These are phyloP conservation scores for Drosophila repletoides DNA, from an alignment of 1,140 invertebrate genomes.

Conservation along the genomic window DNA sequence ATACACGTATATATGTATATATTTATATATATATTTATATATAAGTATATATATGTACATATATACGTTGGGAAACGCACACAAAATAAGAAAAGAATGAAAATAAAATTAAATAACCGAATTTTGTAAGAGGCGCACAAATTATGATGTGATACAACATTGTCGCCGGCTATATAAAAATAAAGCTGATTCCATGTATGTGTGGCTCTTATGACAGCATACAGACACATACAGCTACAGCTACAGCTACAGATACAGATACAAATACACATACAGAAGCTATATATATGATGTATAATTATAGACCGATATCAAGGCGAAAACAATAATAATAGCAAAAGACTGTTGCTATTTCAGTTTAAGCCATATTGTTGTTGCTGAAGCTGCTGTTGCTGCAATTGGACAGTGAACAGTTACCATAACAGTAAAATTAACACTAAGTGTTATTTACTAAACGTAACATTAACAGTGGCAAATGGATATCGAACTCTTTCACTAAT, in stretches of 20 bases:
- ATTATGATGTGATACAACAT: constrained; percentile 54
- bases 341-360: constrained; percentile 34
- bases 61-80: neutral
- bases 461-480: constrained; percentile 15
- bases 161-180: constrained; percentile 68
- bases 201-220: constrained; percentile 54
- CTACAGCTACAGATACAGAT: constrained; percentile 7
- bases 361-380: neutral
- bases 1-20: neutral
- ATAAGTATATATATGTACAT: neutral
- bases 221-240: constrained; percentile 10
- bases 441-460: constrained; percentile 6
- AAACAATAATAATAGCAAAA: constrained; percentile 40
- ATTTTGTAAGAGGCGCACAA: constrained; percentile 34
- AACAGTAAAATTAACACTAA: constrained; percentile 14
- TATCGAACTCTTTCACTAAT: too few relatives aligned
- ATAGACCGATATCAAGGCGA: constrained; percentile 61
- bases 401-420: neutral
- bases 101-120: constrained; percentile 41
- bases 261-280: constrained; percentile 24
- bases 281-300: constrained; percentile 47
- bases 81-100: neutral
- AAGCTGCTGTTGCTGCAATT: constrained; percentile 11
- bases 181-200: constrained; percentile 30
- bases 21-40: neutral